Conservation (phyloP, 2,797 vertebrate genomes). For the Amblyraja radiata region DNA sequence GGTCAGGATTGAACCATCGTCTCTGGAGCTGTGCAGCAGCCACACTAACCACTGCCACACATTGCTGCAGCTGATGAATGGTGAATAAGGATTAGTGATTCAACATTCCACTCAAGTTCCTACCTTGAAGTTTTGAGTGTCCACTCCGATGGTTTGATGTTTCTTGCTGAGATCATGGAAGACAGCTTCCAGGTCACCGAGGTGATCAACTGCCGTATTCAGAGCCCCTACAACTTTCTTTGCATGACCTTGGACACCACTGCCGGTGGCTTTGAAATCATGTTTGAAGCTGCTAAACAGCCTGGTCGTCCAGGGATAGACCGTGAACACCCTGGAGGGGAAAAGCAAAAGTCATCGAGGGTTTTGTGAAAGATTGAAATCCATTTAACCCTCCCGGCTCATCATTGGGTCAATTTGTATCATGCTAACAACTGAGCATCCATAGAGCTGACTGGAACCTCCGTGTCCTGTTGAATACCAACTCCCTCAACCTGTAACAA, state of each 20-base stretch:
- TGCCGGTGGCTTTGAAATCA: fast-evolving
- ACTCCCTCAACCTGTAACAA: not conserved
- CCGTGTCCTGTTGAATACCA: not conserved
- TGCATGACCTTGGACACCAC: not conserved
- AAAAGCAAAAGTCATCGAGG: not conserved
- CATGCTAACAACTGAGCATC: not conserved
- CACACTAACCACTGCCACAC: too few relatives aligned
- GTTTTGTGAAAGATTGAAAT: not conserved
- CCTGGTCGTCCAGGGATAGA: not conserved
- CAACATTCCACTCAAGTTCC: not conserved
- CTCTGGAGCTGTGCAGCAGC: too few relatives aligned
- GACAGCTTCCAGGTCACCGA: fast-evolving
- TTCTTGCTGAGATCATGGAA: not conserved
- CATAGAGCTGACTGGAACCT: not conserved
- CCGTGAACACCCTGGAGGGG: not conserved
- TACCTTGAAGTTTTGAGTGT: not conserved
- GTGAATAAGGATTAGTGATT: not conserved
- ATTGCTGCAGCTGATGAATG: not conserved
- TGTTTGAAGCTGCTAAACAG: not conserved
- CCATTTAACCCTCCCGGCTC: not conserved
- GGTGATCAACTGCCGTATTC: fast-evolving
- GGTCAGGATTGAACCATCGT: too few relatives aligned
- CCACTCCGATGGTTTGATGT: not conserved
- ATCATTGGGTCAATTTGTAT: not conserved
- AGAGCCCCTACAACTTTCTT: not conserved